Base-by-base conservation (phyloP, 2,888 invertebrate species). In the Heteromurus nitidus region DNA sequence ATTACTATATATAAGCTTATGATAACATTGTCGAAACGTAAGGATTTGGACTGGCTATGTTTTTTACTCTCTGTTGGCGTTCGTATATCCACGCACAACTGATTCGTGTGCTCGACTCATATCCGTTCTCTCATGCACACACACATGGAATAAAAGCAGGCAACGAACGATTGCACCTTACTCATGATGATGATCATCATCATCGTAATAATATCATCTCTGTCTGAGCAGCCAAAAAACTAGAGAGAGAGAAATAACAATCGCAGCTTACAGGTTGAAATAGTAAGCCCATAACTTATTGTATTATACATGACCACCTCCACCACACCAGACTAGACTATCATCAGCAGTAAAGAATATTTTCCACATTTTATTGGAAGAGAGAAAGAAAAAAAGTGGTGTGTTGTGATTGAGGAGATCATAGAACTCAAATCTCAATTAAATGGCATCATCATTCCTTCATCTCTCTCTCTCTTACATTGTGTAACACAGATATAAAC, bases 131-230 rank as follows among this genome's bases (percentile, higher is more conserved):
- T 11, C 36, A 55, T 55, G 28, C 65, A 65, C 58, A 62, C 30
- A 74, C 65, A 55, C 31, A 68, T 76, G 47, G 50, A 76, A 62
- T 68, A 76, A 68, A 68, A 60, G 22, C 60, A 58, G 55, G 68
- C 58, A 76, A 47, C 76, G 24, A 76, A 76, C 58, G 76, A 58
- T 68, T 76, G 76, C 76, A 76, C 76, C 76, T 76, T 76, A 68
- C 68, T 68, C 75, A 36, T 36, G 7, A 50, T 64, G 24, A 74
- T 76, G n/a, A 76, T 75, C 9, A 75, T 75, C 75, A 75, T 68
- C 55, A 68, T 60, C 26, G 68, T 74, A 70, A 58, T 74, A 75
- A 44, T 60, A 68, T 68, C 76, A 76, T 68, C 58, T 60, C 30
- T 30, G 50, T 68, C 75, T 68, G 30, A 55, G 47, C 24, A 26